Evolutionary conservation across 2,797 vertebrate species (phyloP).

Genomic region (Hoplostethus atlanticus): DNA sequence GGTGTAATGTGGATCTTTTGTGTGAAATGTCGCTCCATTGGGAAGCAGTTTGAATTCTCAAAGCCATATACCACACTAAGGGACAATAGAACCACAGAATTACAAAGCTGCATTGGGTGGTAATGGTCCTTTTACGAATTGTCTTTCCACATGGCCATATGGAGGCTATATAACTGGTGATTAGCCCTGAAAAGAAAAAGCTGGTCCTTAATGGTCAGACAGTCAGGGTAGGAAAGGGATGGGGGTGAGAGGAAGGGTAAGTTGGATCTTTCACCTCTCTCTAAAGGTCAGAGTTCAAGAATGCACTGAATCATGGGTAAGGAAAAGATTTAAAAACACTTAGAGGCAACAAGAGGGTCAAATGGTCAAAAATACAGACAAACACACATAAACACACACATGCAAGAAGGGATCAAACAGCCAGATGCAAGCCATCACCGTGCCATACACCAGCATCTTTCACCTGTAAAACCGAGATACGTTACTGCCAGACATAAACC

Average conservation of each 20-base stretch:
- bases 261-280: slow-evolving; percentile 48
- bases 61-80: slow-evolving; percentile 47
- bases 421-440: slow-evolving; percentile 1
- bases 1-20: slow-evolving; percentile 61
- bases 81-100: slow-evolving; percentile 48
- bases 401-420: slow-evolving; percentile 11
- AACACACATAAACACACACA: slow-evolving; percentile 12
- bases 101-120: slow-evolving; percentile 47
- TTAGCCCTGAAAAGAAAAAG: slow-evolving; percentile 23
- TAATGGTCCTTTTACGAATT: slow-evolving; percentile 53
- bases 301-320: slow-evolving; percentile 43
- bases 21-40: slow-evolving; percentile 67
- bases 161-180: slow-evolving; percentile 40
- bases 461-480: slow-evolving; percentile 39
- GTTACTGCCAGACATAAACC: slow-evolving; percentile 47
- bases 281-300: slow-evolving; percentile 54
- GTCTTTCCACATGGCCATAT: slow-evolving; percentile 48
- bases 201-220: slow-evolving; percentile 32
- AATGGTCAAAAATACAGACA: neutral
- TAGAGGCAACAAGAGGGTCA: slow-evolving; percentile 31
- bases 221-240: neutral
- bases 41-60: slow-evolving; percentile 57
- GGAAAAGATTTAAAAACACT: slow-evolving; percentile 23
- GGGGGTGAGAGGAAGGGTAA: slow-evolving; percentile 2
- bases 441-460: slow-evolving; percentile 17